Evolutionary conservation across 1,140 invertebrate species (phyloP).

Genomic region (Sitobion miscanthi): DNA sequence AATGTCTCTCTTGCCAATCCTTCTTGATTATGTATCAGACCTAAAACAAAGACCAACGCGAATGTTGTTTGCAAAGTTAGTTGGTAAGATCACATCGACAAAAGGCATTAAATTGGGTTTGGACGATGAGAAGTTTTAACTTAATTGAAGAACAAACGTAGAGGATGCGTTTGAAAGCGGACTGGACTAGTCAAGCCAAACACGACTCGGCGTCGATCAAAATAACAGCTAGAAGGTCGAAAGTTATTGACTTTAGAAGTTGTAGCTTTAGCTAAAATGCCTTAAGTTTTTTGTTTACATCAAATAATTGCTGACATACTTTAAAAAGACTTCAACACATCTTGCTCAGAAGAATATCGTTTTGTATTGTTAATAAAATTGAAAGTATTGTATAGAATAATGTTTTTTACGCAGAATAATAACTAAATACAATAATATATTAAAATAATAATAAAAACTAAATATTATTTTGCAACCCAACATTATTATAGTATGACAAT

Average conservation of each 20-base stretch:
- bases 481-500: background rate
- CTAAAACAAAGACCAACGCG: background rate
- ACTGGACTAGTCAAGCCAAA: background rate
- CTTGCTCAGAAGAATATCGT: background rate
- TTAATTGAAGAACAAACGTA: background rate
- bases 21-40: background rate
- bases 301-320: background rate
- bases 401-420: background rate
- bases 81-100: background rate
- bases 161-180: background rate
- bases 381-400: background rate
- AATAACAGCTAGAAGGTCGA: background rate
- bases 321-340: background rate
- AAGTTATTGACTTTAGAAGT: background rate
- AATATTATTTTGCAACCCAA: background rate
- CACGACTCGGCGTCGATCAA: background rate
- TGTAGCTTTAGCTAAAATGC: background rate
- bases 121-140: background rate
- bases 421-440: background rate
- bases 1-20: background rate
- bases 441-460: background rate
- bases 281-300: background rate
- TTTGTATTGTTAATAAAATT: background rate
- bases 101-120: slow-evolving; percentile 9
- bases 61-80: background rate